Evolutionary conservation across 2,797 vertebrate species (phyloP), one percentile per base, ranked within the genome.

Genomic region (Phataginus tetradactyla): DNA sequence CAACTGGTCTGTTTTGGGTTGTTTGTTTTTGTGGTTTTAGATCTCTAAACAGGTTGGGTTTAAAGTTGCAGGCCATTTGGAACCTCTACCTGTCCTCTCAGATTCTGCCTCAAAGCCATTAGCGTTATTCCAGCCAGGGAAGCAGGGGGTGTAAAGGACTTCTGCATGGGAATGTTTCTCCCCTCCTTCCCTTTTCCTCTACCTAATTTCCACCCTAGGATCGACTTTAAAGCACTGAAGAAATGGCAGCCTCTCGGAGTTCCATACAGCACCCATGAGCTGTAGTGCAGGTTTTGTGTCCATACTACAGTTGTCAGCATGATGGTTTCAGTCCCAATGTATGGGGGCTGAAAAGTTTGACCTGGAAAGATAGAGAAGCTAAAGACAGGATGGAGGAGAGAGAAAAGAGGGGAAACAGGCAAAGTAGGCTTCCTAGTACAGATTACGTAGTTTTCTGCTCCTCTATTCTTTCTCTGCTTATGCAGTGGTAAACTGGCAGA

Each of bases 401-500:
- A 25, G 69, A 75, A 34, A 95, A 87, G 51, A 71, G 25, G 53
- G n/a, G 61, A 95, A 85, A 64, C 49, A 51, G 57, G 91, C 53
- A 57, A 96, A 96, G 91, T 27, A 53, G 80, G 25, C 11, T 63
- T 77, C 49, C 13, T 34, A 71, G 37, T 63, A 45, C 63, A 51
- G 39, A 63, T 77, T 34, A 66, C 55, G 61, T 20, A 29, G 9
- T 66, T 85, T 84, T 42, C 42, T 74, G 63, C 34, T 77, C 34
- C 81, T 86, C 78, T 87, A 0, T 95, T 96, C 4, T 91, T 97
- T 96, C 96, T 96, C 32, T 92, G 23, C 89, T 61, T 3, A 2
- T 68, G 29, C 17, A 18, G 8, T 5, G 15, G n/a, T 64, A 63
- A 59, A 84, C 72, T 59, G 37, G 29, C 72, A 94, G 88, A 96